phyloP scores from a whole-genome alignment of 2,888 invertebrate genomes.

The Glyphotaelius pellucidus region DNA sequence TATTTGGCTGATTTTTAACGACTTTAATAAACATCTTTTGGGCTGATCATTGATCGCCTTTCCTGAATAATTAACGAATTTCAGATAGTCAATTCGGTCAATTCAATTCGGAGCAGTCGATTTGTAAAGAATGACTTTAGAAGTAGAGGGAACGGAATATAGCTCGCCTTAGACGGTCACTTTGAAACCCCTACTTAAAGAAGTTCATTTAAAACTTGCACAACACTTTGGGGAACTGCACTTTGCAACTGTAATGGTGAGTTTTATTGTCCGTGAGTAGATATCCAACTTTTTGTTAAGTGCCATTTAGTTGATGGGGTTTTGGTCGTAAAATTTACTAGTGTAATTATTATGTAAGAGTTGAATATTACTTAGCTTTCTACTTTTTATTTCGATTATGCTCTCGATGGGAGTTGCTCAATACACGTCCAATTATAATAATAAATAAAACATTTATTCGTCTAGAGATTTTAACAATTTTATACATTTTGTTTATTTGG shows the following conservation, averaged over 20 bases:
- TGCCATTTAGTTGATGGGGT: background rate
- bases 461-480: too few relatives aligned
- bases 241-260: background rate
- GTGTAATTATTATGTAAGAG: background rate
- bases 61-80: background rate
- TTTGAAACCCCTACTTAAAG: background rate
- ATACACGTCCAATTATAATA: too few relatives aligned
- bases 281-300: background rate
- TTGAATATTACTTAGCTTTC: background rate
- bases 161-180: background rate
- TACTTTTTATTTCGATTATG: background rate
- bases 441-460: too few relatives aligned
- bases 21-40: too few relatives aligned
- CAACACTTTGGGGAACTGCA: background rate
- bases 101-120: background rate
- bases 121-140: background rate
- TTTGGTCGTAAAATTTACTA: background rate
- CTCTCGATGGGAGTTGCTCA: too few relatives aligned
- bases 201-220: background rate
- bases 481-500: too few relatives aligned
- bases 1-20: too few relatives aligned
- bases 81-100: background rate
- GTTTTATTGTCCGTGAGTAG: background rate
- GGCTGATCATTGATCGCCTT: too few relatives aligned
- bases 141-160: background rate